A percentile compares a stretch with the other conserved stretches of the same genome.
phyloP scores from a whole-genome alignment of 2,797 vertebrate species.

The Poecilia picta region DNA sequence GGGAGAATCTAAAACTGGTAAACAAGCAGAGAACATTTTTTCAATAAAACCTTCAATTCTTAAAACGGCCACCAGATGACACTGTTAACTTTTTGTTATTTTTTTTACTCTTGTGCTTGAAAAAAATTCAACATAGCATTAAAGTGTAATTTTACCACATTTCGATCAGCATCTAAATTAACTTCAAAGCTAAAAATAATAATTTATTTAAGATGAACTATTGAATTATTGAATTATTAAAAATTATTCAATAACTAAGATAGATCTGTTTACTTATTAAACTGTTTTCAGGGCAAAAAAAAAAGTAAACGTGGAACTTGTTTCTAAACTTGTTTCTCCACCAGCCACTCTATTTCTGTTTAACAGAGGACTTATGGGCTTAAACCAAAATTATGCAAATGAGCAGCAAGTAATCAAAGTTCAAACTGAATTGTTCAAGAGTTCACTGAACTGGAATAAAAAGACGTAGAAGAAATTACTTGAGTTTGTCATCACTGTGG shows the following conservation, averaged over 20 bases:
- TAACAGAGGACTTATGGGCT: constrained; percentile 38
- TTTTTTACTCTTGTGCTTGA: constrained; percentile 15
- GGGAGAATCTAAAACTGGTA: constrained; percentile 10
- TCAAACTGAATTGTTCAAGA: constrained; percentile 78
- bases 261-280: neutral
- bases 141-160: constrained; percentile 3
- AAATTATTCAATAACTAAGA: neutral
- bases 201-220: neutral
- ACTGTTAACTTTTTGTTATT: constrained; percentile 58
- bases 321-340: constrained; percentile 20
- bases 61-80: constrained; percentile 71
- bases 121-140: constrained; percentile 11
- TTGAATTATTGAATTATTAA: neutral
- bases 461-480: constrained; percentile 76
- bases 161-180: neutral
- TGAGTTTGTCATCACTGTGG: constrained; percentile 74
- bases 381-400: constrained; percentile 76
- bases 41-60: neutral
- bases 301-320: constrained; percentile 19
- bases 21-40: constrained; percentile 4
- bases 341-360: constrained; percentile 38
- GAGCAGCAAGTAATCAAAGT: constrained; percentile 78
- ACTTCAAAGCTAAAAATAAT: neutral
- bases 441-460: constrained; percentile 81
- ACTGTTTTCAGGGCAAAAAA: neutral